These are phyloP conservation scores for Cataglyphis albicans DNA, from an alignment of 2,888 invertebrate genomes.

Conservation along the genomic window DNA sequence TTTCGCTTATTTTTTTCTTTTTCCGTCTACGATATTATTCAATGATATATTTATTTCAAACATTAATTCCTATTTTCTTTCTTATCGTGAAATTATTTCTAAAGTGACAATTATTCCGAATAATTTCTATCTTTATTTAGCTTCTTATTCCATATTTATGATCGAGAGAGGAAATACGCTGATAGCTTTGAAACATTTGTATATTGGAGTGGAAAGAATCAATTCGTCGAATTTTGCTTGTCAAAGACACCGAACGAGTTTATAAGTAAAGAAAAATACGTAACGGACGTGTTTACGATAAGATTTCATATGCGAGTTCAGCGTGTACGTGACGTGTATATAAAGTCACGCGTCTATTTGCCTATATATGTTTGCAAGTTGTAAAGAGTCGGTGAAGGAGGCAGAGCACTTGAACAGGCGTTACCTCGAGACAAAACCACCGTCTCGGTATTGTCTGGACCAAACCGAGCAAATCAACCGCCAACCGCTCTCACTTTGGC, in stretches of 20 bases:
- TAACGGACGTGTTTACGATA: slow-evolving; percentile 38
- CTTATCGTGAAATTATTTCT: background rate
- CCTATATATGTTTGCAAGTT: slow-evolving; percentile 36
- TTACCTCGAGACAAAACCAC: slow-evolving; percentile 83
- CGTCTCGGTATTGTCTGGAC: slow-evolving; percentile 82
- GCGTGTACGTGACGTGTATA: background rate
- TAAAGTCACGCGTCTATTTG: slow-evolving; percentile 20
- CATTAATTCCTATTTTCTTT: background rate
- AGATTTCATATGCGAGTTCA: slow-evolving; percentile 18
- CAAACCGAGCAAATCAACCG: slow-evolving; percentile 84
- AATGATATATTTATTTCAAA: background rate
- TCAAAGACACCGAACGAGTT: slow-evolving; percentile 7
- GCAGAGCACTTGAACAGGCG: slow-evolving; percentile 78
- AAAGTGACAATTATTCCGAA: background rate
- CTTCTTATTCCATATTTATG: background rate
- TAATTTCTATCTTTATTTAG: background rate
- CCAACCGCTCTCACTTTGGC: slow-evolving; percentile 72
- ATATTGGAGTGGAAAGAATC: background rate
- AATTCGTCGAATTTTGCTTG: slow-evolving; percentile 10
- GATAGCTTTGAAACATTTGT: background rate
- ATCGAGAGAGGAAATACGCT: background rate
- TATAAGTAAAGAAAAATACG: slow-evolving; percentile 32
- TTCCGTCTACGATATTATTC: background rate
- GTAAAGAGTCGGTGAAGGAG: slow-evolving; percentile 64
- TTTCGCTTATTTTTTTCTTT: background rate